These are phyloP conservation scores for Glossophaga mutica DNA, from an alignment of 2,797 vertebrate species.

Conservation along the genomic window DNA sequence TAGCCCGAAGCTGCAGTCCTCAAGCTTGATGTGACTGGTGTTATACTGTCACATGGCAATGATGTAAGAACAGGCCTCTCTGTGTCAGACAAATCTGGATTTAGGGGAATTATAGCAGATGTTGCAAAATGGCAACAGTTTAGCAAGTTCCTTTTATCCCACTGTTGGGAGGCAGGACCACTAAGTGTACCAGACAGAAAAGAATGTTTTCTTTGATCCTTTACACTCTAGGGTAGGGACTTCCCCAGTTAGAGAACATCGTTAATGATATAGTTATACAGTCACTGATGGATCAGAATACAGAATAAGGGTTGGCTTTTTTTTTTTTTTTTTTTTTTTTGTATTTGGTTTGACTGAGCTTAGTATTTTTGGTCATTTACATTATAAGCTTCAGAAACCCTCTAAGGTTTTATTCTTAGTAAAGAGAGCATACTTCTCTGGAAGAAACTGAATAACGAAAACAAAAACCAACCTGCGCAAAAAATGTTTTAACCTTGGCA, in stretches of 20 bases:
- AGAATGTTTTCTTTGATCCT: constrained; percentile 89
- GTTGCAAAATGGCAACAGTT: constrained; percentile 90
- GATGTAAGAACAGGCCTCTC: constrained; percentile 86
- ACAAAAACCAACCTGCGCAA: constrained; percentile 20
- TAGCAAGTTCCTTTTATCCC: constrained; percentile 88
- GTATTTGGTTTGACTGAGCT: constrained; percentile 66
- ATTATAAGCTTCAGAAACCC: constrained; percentile 51
- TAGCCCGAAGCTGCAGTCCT: constrained; percentile 84
- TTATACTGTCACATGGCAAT: constrained; percentile 86
- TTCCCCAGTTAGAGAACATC: constrained; percentile 74
- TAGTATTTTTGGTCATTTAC: constrained; percentile 48
- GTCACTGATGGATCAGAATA: constrained; percentile 71
- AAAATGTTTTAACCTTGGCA: constrained; percentile 34
- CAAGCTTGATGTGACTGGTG: constrained; percentile 83
- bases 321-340: neutral
- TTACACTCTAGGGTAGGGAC: constrained; percentile 79
- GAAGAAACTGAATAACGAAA: constrained; percentile 32
- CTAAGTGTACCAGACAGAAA: constrained; percentile 86
- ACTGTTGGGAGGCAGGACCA: constrained; percentile 83
- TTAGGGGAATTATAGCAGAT: constrained; percentile 90
- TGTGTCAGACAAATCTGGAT: constrained; percentile 90
- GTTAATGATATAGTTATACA: constrained; percentile 79
- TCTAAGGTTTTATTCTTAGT: constrained; percentile 49
- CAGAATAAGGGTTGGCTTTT: constrained; percentile 66
- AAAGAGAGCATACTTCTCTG: constrained; percentile 41